Percentiles rank a stretch among this genome's conserved stretches.
These are phyloP conservation scores for Morpho helenor DNA, from an alignment of 2,888 invertebrate species.

Conservation along the genomic window DNA sequence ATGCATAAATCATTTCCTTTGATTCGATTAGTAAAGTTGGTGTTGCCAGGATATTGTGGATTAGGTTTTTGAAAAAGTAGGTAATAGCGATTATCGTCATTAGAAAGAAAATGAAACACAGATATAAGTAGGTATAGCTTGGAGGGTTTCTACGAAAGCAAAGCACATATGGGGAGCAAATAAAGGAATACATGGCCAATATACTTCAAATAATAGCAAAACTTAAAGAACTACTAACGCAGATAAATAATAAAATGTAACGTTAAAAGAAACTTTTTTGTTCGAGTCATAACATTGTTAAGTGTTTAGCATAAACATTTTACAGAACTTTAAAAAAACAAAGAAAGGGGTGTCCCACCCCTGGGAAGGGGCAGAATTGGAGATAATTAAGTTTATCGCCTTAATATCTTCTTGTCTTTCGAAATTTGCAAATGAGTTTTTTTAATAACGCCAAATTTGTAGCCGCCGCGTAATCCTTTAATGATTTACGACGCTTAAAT, in stretches of 20 bases:
- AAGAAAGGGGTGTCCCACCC: conserved; percentile 51
- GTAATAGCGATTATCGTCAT: no score
- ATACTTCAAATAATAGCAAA: no score
- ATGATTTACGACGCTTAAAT: conserved; percentile 55
- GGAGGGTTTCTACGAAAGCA: no score
- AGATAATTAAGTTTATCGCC: conserved; percentile 74
- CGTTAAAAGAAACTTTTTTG: neutral
- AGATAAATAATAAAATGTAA: neutral
- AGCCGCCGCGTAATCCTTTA: conserved; percentile 60
- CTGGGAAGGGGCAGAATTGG: conserved; percentile 50
- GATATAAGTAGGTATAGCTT: no score
- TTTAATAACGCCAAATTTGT: conserved; percentile 76
- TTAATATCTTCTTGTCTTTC: conserved; percentile 74
- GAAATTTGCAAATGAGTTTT: conserved; percentile 77
- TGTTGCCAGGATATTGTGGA: no score
- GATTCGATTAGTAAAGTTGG: no score
- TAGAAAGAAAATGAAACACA: no score
- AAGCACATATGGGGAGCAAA: no score
- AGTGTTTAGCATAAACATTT: conserved; percentile 50
- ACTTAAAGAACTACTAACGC: no score
- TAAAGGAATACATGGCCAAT: no score
- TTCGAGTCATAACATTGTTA: conserved; percentile 20
- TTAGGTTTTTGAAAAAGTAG: no score
- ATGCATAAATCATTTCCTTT: no score
- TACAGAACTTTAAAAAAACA: conserved; percentile 45